Evolutionary conservation across 1,140 invertebrate genomes (phyloP).

Genomic region (Ooceraea biroi): DNA sequence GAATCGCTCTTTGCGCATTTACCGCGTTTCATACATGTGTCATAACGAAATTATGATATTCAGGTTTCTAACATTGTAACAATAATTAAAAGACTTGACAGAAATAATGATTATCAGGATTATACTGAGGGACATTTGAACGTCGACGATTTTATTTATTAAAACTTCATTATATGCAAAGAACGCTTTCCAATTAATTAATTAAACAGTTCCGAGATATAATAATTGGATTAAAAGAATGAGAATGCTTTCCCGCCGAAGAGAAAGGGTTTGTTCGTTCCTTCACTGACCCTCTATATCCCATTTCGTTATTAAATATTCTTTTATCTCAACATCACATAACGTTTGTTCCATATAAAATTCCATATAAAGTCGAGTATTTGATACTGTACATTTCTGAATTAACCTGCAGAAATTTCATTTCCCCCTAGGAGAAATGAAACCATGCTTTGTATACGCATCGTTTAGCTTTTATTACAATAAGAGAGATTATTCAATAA

Average conservation of each 20-base stretch:
- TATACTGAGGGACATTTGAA: not conserved
- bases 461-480: conserved; percentile 32
- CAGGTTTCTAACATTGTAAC: conserved; percentile 34
- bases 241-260: conserved; percentile 62
- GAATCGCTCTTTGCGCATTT: not conserved
- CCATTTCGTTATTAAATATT: conserved; percentile 68
- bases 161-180: not conserved
- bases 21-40: not conserved
- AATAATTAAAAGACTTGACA: conserved; percentile 67
- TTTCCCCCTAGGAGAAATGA: conserved; percentile 19
- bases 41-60: conserved; percentile 12
- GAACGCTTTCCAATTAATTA: conserved; percentile 77
- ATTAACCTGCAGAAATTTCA: not conserved
- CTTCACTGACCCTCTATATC: conserved; percentile 26
- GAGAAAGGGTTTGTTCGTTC: conserved; percentile 17
- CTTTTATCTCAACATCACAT: conserved; percentile 6
- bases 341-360: not conserved
- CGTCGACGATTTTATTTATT: conserved; percentile 23
- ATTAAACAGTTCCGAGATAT: conserved; percentile 62
- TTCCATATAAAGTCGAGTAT: no score
- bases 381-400: conserved; percentile 17
- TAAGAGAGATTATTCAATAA: conserved; percentile 37
- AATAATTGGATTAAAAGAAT: conserved; percentile 79
- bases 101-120: conserved; percentile 19
- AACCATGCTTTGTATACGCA: not conserved